phyloP scores from a whole-genome alignment of 2,888 invertebrate species.

The Eristalinus sepulchralis region DNA sequence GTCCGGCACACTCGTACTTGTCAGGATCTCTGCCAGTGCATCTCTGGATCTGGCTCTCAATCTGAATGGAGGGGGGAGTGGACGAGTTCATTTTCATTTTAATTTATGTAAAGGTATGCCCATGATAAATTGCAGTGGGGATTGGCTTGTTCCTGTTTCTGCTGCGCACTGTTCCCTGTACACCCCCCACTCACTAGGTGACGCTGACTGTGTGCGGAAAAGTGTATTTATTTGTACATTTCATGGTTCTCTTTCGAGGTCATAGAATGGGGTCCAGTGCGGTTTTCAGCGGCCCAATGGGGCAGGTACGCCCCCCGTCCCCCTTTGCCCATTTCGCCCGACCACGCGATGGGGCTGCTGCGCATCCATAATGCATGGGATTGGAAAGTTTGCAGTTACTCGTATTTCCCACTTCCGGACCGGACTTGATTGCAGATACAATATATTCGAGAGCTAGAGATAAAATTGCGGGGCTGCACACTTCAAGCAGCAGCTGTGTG shows the following conservation, averaged over 20 bases:
- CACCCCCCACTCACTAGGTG: background rate
- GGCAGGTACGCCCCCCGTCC: background rate
- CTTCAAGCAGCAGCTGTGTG: background rate
- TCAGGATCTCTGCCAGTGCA: background rate
- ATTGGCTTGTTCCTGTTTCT: background rate
- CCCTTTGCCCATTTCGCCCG: background rate
- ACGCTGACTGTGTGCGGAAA: constrained; percentile 14
- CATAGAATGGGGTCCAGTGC: constrained; percentile 24
- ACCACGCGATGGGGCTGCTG: constrained; percentile 27
- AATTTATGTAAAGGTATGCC: constrained; percentile 70
- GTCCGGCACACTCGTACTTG: background rate
- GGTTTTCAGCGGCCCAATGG: background rate
- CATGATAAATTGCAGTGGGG: constrained; percentile 53
- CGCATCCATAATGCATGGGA: constrained; percentile 56
- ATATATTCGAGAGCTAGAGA: background rate
- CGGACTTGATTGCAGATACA: constrained; percentile 11
- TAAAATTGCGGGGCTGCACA: background rate
- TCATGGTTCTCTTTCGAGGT: constrained; percentile 53
- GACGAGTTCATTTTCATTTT: constrained; percentile 65
- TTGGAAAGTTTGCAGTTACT: constrained; percentile 28
- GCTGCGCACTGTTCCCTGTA: background rate
- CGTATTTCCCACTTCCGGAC: constrained; percentile 38
- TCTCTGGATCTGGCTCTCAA: background rate
- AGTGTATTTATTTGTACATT: constrained; percentile 64
- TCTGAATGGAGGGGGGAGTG: background rate